Conservation (phyloP, 2,797 vertebrate genomes). For the Babyrousa celebensis region DNA sequence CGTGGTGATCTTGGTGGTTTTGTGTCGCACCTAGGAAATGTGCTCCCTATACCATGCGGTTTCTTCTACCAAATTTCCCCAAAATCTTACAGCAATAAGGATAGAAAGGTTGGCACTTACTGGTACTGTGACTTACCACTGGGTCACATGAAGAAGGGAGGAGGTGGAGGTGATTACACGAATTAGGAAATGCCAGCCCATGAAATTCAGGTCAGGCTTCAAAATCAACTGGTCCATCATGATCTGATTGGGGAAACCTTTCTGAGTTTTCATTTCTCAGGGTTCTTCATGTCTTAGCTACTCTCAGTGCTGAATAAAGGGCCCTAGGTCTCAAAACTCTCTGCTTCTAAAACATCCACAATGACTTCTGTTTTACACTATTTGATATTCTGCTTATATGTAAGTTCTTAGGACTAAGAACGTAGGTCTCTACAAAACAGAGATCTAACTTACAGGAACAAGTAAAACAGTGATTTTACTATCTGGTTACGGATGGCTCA, state of each 20-base stretch:
- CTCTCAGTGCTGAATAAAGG: not conserved
- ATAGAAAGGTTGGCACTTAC: slow-evolving; percentile 37
- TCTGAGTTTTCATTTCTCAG: not conserved
- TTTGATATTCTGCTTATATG: not conserved
- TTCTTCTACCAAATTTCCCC: slow-evolving; percentile 11
- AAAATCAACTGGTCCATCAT: slow-evolving; percentile 49
- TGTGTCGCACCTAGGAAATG: not conserved
- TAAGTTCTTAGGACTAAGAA: slow-evolving; percentile 53
- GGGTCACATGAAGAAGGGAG: slow-evolving; percentile 33
- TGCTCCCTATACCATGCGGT: not conserved
- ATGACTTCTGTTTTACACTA: slow-evolving; percentile 24
- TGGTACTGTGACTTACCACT: slow-evolving; percentile 24
- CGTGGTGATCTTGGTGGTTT: not conserved
- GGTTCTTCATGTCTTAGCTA: not conserved
- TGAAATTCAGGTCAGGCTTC: slow-evolving; percentile 67
- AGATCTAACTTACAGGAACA: not conserved
- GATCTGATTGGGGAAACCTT: not conserved
- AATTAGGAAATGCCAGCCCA: slow-evolving; percentile 57
- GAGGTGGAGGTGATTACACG: slow-evolving; percentile 1
- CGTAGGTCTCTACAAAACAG: not conserved
- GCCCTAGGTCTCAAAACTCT: not conserved
- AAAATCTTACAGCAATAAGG: slow-evolving; percentile 43
- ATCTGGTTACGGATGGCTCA: not conserved
- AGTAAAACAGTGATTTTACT: not conserved
- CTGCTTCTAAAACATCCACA: not conserved